Base-by-base conservation (phyloP, 2,113 vertebrate genomes). In the Hippolais icterina region DNA sequence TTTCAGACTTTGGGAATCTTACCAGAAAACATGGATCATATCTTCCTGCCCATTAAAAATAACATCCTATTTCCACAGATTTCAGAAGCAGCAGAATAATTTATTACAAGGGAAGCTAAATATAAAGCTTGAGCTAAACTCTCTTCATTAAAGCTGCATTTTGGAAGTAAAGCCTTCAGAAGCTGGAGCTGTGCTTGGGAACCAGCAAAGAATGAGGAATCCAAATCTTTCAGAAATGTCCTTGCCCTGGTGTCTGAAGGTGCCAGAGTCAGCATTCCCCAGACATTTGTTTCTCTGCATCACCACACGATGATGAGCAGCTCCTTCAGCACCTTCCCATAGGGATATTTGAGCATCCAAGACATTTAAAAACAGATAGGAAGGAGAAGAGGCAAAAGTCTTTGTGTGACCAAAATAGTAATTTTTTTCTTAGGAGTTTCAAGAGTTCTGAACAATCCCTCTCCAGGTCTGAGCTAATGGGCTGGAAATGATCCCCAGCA, bases 281-380 rank as follows among this genome's bases (percentile, higher is more conserved):
- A 54, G 63, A 33, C 24, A 18, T 85, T 93, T 96, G 83, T 66
- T 92, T 78, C 94, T 94, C 94, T 95, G 92, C 89, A 66, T 93
- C 92, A 96, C 68, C 57, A 68, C 90, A 54, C 1, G 3, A 54
- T 97, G 97, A 97, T 88, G 72, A 92, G 65, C 89, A 94, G 85
- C 91, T 89, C 82, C 93, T 93, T 93, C 80, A 94, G 87, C 93
- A 96, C 95, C 96, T 97, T 97, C 75, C 85, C 68, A 94, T 97
- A 75, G 71, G 71, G 77, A 91, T 87, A 88, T 83, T 71, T 69
- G 93, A 97, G 96, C 92, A 94, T 76, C 82, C 87, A 96, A 37
- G 82, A 78, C 95, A 89, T 78, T 93, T 76, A 65, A 96, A 97
- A 94, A 78, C 90, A 97, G 95, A 88, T 97, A 91, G 94, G 57